Base-by-base conservation (phyloP, 2,888 invertebrate species). In the Heliconius erato region DNA sequence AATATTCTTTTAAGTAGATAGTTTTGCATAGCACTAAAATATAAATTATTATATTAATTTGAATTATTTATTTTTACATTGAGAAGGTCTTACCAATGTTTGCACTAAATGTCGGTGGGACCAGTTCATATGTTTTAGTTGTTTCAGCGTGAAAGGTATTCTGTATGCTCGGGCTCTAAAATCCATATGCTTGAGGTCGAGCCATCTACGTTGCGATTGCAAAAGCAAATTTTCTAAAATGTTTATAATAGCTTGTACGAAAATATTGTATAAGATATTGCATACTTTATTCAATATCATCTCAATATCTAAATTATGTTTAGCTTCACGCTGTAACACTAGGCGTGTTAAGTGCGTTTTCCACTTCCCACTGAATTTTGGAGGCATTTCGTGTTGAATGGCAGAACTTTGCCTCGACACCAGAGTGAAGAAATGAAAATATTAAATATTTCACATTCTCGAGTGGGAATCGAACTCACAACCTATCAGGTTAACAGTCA, bases 171-270 rank as follows among this genome's bases (percentile, higher is more conserved):
- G 88, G 1, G 92, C 93, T 87, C 90, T 89, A 81, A 93, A 94
- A 84, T 95, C 93, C 80, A 93, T 89, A 81, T 94, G 94, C 79
- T 94, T 94, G 9, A 95, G 87, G 67, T 94, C 89, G 0, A 93
- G 87, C 92, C 98, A 97, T 77, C 98, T 98, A 87, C 98, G 98
- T 84, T 98, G 94, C n/a, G 98, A 97, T 92, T 98, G 97, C 89
- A 98, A 97, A 77, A 98, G 91, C 44, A 98, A 97, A 89, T 98
- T 97, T 96, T 98, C 98, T 98, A 93, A 54, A 96, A 81, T 1
- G 23, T 65, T 65, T 14, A 65, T 65, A 26, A 14, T 49, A 49
- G 49, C 16, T 54, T 19, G 19, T 54, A 2, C 23, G 19, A 54
- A 54, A 54, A 23, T 19, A 49, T 49, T 49, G 49, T 19, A 49